A percentile compares a stretch with the other conserved stretches of the same genome.
These are phyloP conservation scores for Pterostichus niger DNA, from an alignment of 2,888 invertebrate genomes.

Conservation along the genomic window DNA sequence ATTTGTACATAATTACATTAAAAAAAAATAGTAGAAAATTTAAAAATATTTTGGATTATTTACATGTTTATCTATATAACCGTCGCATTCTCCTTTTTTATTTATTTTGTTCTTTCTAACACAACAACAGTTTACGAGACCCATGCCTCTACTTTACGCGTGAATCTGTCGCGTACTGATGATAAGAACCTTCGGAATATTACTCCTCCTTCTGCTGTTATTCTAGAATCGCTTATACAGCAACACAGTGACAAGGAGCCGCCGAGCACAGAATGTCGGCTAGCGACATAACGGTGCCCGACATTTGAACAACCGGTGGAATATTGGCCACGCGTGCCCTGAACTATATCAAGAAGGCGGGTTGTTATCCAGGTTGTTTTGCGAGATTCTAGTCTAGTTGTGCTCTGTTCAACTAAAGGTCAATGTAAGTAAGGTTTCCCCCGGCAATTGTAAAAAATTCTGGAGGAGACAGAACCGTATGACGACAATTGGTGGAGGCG, in stretches of 20 bases:
- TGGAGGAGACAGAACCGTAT: background rate
- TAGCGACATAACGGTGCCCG: background rate
- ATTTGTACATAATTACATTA: too few species aligned
- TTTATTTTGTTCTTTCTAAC: background rate
- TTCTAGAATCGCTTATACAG: constrained; percentile 48
- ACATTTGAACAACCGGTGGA: constrained; percentile 33
- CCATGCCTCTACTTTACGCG: background rate
- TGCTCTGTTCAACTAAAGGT: constrained; percentile 36
- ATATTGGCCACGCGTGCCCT: constrained; percentile 42
- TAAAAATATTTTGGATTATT: too few species aligned
- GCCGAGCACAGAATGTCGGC: background rate
- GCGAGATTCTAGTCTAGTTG: background rate
- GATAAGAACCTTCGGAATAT: constrained; percentile 45
- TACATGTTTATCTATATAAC: too few species aligned
- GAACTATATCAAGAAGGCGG: constrained; percentile 23
- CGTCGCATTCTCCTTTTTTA: too few species aligned
- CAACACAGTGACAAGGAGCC: background rate
- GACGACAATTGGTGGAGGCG: background rate
- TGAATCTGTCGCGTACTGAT: constrained; percentile 9
- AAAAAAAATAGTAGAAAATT: too few species aligned
- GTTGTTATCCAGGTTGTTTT: constrained; percentile 11
- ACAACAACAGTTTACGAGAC: constrained; percentile 27
- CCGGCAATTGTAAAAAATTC: constrained; percentile 46
- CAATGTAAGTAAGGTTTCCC: constrained; percentile 58
- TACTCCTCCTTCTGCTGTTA: constrained; percentile 1